Evolutionary conservation across 2,113 vertebrate species (phyloP).

Genomic region (Sula dactylatra): DNA sequence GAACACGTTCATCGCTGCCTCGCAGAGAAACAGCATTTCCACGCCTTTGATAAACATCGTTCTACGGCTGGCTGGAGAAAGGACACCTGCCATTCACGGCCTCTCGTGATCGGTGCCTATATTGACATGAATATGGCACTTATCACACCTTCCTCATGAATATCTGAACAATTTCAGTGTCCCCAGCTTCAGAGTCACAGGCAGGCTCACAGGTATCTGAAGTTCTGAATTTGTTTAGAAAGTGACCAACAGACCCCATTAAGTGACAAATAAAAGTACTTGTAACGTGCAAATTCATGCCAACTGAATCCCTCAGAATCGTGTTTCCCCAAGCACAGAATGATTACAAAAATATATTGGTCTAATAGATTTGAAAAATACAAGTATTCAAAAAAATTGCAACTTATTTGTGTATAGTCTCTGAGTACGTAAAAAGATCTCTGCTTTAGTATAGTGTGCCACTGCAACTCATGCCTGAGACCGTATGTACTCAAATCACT

Average conservation of each 20-base stretch:
- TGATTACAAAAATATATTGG: not conserved
- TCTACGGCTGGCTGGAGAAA: not conserved
- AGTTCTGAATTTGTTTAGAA: not conserved
- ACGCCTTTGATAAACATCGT: not conserved
- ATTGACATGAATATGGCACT: not conserved
- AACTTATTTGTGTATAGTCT: not conserved
- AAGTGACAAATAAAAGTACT: not conserved
- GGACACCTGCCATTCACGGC: not conserved
- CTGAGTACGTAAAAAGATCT: fast-evolving
- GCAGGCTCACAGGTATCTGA: not conserved
- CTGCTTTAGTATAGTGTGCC: not conserved
- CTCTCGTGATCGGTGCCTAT: too few relatives aligned
- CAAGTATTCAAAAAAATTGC: not conserved
- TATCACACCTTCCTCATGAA: not conserved
- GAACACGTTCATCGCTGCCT: fast-evolving
- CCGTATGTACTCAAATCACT: not conserved
- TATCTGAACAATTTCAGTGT: not conserved
- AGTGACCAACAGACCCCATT: not conserved
- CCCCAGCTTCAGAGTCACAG: not conserved
- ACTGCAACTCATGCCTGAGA: not conserved
- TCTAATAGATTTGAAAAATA: not conserved
- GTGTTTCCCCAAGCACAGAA: not conserved
- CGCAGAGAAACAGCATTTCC: not conserved
- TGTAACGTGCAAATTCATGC: not conserved
- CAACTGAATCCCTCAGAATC: not conserved